These are phyloP conservation scores for Crotalus viridis DNA, from an alignment of 2,113 vertebrate genomes.

Conservation along the genomic window DNA sequence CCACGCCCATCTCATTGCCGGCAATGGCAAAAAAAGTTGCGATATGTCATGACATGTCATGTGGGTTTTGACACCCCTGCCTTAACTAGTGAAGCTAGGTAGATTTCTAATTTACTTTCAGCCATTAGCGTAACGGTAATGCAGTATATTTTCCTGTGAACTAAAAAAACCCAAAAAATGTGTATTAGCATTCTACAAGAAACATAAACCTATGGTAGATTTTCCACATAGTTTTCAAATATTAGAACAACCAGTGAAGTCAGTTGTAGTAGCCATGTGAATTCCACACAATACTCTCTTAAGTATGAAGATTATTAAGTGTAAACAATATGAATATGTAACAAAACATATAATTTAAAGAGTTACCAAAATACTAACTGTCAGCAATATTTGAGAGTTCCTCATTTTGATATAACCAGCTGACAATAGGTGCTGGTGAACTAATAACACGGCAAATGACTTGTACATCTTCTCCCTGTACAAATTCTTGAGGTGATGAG, in stretches of 20 bases:
- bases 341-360: constrained; percentile 69
- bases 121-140: not conserved
- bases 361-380: constrained; percentile 93
- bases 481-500: constrained; percentile 91
- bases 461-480: constrained; percentile 89
- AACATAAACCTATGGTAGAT: not conserved
- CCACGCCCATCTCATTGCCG: no score
- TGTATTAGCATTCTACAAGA: not conserved
- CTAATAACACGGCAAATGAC: constrained; percentile 91
- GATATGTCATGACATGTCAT: no score
- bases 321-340: constrained; percentile 17
- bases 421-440: constrained; percentile 89
- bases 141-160: not conserved
- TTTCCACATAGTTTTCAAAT: not conserved
- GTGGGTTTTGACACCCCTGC: no score
- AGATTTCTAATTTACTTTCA: not conserved
- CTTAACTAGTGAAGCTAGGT: not conserved
- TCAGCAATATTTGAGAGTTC: constrained; percentile 86
- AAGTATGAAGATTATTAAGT: not conserved
- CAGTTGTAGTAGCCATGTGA: not conserved
- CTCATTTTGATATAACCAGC: constrained; percentile 91
- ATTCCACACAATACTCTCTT: not conserved
- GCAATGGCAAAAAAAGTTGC: no score
- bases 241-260: not conserved
- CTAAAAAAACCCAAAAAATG: not conserved